Evolutionary conservation across 2,797 vertebrate species (phyloP), one percentile per base, ranked within the genome.

Genomic region (Ficedula albicollis): DNA sequence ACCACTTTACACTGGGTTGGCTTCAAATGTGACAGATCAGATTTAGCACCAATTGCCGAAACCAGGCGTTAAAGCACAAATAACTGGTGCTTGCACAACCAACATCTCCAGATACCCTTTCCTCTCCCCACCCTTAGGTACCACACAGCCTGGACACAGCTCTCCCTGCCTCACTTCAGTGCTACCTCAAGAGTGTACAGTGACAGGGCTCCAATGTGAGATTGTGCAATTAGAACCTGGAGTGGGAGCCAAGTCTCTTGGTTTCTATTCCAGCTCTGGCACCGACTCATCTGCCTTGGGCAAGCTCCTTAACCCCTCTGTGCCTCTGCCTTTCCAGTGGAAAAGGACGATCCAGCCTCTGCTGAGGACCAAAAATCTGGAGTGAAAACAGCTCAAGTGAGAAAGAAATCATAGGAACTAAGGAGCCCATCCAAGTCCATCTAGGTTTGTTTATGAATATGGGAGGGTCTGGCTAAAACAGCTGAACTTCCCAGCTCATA

Each of bases 251-350:
- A 96, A 95, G 77, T 49, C 74, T 91, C 77, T 88, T 63, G 30
- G 44, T 79, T 96, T 96, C 95, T 94, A 95, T 95, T 97, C 94
- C 86, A 95, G 91, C 63, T 79, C 89, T 96, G 95, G 91, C 91
- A 95, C 77, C 5, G 3, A 82, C 87, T 95, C 91, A 84, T 94
- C 86, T 64, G 91, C 91, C 90, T 91, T 27, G 67, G 94, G 91
- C 77, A 93, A 91, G 74, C 68, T 93, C 63, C 87, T 96, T 96
- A 96, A 96, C 94, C 94, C 94, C 74, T 96, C 85, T 95, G 70
- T 93, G 46, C 52, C 93, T 80, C 63, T 49, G 39, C 16, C 60
- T 79, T 74, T 84, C 39, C 63, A 39, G 4, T 14, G 11, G 68
- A 55, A 78, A 81, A 7, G 5, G 39, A 67, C 5, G 29, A 10